phyloP scores from a whole-genome alignment of 2,888 invertebrate species.

The Calephelis perditalis region DNA sequence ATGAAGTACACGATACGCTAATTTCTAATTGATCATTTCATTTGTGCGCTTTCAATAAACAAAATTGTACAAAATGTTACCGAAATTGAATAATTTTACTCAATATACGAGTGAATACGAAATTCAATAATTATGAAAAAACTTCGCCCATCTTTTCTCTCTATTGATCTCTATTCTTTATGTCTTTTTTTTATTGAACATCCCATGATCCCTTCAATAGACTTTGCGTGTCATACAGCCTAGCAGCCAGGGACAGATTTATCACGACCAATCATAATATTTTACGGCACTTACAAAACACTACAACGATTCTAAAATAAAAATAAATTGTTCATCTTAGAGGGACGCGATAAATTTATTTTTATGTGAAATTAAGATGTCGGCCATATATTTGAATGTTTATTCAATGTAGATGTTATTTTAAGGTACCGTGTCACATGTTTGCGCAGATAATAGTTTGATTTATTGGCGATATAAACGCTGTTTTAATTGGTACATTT shows the following conservation, averaged over 20 bases:
- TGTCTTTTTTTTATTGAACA: not conserved
- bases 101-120: too few relatives aligned
- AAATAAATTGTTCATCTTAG: slow-evolving; percentile 53
- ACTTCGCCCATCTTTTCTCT: not conserved
- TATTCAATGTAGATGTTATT: slow-evolving; percentile 38
- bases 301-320: slow-evolving; percentile 41
- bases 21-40: too few relatives aligned
- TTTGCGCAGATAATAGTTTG: slow-evolving; percentile 10
- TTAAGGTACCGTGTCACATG: slow-evolving; percentile 5
- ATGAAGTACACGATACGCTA: too few relatives aligned
- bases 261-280: slow-evolving; percentile 60
- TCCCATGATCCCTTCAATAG: slow-evolving; percentile 24
- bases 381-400: slow-evolving; percentile 55
- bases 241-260: slow-evolving; percentile 55
- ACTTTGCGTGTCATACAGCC: slow-evolving; percentile 32
- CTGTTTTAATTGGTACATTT: not conserved
- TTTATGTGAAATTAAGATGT: slow-evolving; percentile 74
- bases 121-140: too few relatives aligned
- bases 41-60: too few relatives aligned
- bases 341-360: slow-evolving; percentile 54
- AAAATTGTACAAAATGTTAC: too few relatives aligned
- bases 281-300: slow-evolving; percentile 59
- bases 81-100: too few relatives aligned
- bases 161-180: not conserved
- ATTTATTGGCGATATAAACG: slow-evolving; percentile 3